Evolutionary conservation across 2,113 vertebrate species (phyloP).

Genomic region (Athene noctua): DNA sequence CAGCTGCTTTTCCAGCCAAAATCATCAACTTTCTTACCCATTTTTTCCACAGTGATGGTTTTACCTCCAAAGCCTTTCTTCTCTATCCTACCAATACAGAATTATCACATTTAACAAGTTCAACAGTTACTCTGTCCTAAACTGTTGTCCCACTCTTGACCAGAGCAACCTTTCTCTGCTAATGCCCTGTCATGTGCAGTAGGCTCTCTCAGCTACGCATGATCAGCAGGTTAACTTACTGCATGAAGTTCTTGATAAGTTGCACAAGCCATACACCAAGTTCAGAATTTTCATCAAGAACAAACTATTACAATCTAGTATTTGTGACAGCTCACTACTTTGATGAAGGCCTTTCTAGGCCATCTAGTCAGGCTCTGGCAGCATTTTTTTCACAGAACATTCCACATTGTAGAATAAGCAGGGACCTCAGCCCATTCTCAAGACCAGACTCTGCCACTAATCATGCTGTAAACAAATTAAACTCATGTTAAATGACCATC

Average conservation of each 20-base stretch:
- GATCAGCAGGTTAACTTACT: not conserved
- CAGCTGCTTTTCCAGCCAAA: not conserved
- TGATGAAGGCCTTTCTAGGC: not conserved
- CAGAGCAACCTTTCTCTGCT: not conserved
- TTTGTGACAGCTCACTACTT: not conserved
- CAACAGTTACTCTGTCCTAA: not conserved
- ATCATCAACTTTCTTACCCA: not conserved
- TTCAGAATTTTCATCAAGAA: not conserved
- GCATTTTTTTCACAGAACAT: not conserved
- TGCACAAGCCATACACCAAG: not conserved
- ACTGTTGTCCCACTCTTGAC: not conserved
- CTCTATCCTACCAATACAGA: not conserved
- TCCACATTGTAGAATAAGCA: not conserved
- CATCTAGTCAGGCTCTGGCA: not conserved
- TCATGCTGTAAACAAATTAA: not conserved
- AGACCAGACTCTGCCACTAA: not conserved
- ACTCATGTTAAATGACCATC: not conserved
- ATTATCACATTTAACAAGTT: not conserved
- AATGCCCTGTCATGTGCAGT: not conserved
- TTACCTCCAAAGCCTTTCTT: not conserved
- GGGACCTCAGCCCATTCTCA: not conserved
- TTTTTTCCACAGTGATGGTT: not conserved
- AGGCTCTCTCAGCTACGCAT: not conserved
- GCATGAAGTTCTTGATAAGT: not conserved
- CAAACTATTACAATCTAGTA: not conserved